Conservation (phyloP, 1,140 invertebrate genomes). For the Pomacea maculata region DNA sequence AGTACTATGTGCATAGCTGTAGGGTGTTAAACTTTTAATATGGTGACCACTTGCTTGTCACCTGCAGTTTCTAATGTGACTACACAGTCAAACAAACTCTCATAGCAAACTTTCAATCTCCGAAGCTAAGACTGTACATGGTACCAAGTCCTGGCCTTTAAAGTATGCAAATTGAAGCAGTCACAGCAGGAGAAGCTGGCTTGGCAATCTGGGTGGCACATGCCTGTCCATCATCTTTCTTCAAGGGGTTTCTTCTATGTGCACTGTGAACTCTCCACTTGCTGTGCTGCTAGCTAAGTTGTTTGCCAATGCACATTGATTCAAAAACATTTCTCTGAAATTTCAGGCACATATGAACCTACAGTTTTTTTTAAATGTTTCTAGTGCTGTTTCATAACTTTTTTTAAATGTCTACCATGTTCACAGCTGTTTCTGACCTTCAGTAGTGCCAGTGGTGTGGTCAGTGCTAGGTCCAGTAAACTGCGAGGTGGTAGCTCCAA, state of each 20-base stretch:
- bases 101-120: no score
- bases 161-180: no score
- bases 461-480: conserved; percentile 51
- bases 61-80: no score
- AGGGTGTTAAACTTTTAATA: no score
- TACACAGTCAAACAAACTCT: no score
- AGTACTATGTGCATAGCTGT: no score
- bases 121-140: no score
- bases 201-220: no score
- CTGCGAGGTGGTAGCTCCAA: conserved; percentile 39
- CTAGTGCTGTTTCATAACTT: background rate
- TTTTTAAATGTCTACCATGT: background rate
- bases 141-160: no score
- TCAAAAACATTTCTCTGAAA: background rate
- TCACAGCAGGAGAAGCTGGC: no score
- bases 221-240: no score
- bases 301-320: background rate
- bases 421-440: conserved; percentile 26
- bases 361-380: background rate
- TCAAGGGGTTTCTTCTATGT: background rate
- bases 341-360: background rate
- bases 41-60: no score
- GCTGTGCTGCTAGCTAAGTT: background rate
- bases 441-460: conserved; percentile 46
- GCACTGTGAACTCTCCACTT: background rate